Evolutionary conservation across 2,113 vertebrate genomes (phyloP).

Genomic region (Chaetorhynchus papuensis): DNA sequence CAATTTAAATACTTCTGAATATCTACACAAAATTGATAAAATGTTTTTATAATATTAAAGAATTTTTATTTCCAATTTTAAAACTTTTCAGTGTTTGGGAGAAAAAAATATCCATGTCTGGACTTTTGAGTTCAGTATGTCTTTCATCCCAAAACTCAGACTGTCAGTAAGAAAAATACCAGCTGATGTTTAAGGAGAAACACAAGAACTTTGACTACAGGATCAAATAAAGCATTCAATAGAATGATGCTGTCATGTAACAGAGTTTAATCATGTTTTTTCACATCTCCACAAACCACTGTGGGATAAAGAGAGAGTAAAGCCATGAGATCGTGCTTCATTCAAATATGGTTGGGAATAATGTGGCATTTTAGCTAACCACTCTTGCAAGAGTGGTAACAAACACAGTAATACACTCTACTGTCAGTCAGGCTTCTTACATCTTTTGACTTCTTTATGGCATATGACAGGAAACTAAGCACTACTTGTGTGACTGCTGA

Average conservation of each 20-base stretch:
- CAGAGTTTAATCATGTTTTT: background rate
- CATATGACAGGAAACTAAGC: background rate
- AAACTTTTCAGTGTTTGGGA: background rate
- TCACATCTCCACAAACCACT: background rate
- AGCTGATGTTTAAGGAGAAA: background rate
- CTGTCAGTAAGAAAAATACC: background rate
- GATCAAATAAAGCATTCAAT: background rate
- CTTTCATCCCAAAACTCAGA: background rate
- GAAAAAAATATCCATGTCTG: background rate
- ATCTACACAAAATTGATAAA: background rate
- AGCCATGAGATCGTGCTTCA: background rate
- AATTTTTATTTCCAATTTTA: background rate
- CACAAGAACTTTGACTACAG: background rate
- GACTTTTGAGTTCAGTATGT: background rate
- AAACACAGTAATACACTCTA: background rate
- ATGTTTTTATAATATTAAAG: rapidly evolving
- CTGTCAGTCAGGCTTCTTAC: background rate
- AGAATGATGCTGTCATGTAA: background rate
- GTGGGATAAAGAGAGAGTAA: background rate
- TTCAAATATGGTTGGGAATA: background rate
- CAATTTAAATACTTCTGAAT: background rate
- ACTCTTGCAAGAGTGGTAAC: background rate
- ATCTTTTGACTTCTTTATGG: background rate
- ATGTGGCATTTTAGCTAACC: background rate
- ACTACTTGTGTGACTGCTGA: background rate